Evolutionary conservation across 2,113 vertebrate genomes (phyloP).

Genomic region (Mormyrus lacerda): DNA sequence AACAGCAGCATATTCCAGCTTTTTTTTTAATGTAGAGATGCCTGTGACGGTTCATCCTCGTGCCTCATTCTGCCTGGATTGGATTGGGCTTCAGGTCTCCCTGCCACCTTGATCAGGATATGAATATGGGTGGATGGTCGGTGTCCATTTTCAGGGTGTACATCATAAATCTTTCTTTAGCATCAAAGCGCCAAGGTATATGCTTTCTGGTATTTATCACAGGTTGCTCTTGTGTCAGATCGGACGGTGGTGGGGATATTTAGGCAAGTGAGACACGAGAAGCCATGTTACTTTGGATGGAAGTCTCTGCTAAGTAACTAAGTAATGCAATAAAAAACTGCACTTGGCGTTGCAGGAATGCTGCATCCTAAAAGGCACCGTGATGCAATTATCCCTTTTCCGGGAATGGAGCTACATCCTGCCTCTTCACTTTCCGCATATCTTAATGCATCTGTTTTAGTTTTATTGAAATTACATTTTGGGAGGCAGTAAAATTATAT

Average conservation of each 20-base stretch:
- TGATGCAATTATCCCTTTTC: slow-evolving; percentile 27
- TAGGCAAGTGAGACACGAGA: neutral
- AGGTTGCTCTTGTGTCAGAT: neutral
- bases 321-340: slow-evolving; percentile 5
- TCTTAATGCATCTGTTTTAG: slow-evolving; percentile 39
- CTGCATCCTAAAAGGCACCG: neutral
- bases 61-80: neutral
- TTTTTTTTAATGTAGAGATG: neutral
- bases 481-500: slow-evolving; percentile 38
- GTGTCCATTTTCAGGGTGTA: neutral
- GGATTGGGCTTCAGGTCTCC: neutral
- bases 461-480: slow-evolving; percentile 38
- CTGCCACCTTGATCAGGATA: neutral
- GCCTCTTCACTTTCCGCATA: slow-evolving; percentile 21
- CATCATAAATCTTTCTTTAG: neutral
- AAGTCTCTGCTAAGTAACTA: neutral
- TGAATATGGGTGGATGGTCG: neutral
- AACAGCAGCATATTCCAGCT: neutral
- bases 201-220: neutral
- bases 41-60: neutral
- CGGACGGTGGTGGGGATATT: neutral
- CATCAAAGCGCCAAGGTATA: neutral
- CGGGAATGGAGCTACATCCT: slow-evolving; percentile 21
- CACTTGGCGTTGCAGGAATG: neutral
- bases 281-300: neutral